Evolutionary conservation across 2,888 invertebrate species (phyloP).

Genomic region (Parnassius mnemosyne): DNA sequence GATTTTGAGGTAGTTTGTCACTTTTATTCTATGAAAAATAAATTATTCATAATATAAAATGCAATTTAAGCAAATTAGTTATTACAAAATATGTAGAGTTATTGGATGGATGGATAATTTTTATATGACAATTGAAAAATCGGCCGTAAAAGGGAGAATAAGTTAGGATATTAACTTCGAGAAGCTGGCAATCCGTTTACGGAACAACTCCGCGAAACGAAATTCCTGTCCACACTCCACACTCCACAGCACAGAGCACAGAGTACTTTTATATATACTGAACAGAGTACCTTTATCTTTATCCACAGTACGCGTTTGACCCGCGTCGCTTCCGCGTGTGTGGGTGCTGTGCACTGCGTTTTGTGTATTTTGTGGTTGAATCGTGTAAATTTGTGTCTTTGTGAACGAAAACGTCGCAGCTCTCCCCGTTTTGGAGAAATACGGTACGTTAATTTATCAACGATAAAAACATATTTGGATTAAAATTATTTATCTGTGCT

Average conservation of each 20-base stretch:
- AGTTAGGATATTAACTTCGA: neutral
- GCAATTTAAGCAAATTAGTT: too few relatives aligned
- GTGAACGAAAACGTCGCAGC: neutral
- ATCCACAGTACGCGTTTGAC: conserved; percentile 42
- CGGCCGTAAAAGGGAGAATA: neutral
- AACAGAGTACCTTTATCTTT: too few relatives aligned
- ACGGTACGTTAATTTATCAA: neutral
- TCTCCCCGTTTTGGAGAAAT: conserved; percentile 4
- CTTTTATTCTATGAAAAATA: too few relatives aligned
- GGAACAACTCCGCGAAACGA: conserved; percentile 39
- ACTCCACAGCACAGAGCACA: too few relatives aligned
- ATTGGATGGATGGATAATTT: too few relatives aligned
- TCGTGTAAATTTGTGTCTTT: conserved; percentile 4
- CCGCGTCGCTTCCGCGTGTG: conserved; percentile 21
- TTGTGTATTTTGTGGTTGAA: conserved; percentile 6
- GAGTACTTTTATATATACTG: too few relatives aligned
- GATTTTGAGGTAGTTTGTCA: too few relatives aligned
- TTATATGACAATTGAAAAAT: too few relatives aligned
- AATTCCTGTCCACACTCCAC: conserved; percentile 40
- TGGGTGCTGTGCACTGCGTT: conserved; percentile 4
- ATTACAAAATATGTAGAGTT: too few relatives aligned
- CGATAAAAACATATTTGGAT: neutral
- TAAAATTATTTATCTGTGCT: neutral
- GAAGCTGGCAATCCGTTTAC: neutral
- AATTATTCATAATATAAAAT: too few relatives aligned